Evolutionary conservation across 2,888 invertebrate genomes (phyloP), one percentile per base, ranked within the genome.

Genomic region (Epinotia brunnichana): DNA sequence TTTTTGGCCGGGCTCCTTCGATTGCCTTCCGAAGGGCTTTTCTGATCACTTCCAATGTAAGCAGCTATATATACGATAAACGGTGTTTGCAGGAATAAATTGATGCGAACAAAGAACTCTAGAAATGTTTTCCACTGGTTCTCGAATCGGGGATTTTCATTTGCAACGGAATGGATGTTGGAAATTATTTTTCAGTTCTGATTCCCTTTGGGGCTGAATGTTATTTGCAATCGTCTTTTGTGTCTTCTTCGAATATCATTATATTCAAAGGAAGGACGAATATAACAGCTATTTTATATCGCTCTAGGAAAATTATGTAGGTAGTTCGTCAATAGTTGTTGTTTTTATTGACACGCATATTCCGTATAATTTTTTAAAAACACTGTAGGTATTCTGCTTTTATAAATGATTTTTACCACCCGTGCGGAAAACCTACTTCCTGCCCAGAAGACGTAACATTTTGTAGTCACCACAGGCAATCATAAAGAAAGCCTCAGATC

Each of bases 1-100:
- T 87, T 87, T 88, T 87, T 90, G 89, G 85, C 80, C 78, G 77
- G 77, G 79, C 88, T 88, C 84, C 88, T 89, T 85, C 89, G 87
- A 89, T 90, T 86, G 85, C 82, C 80, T 66, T 81, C 77, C 78
- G 82, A 84, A 88, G 83, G 73, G 84, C 85, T 86, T 86, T 88
- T 84, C 85, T 83, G 87, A 90, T 90, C 87, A 81, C 76, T 78
- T 76, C 71, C 76, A 70, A 75, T 75, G 76, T 78, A 74, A 77
- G 74, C 73, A 72, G 72, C 74, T 76, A 76, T 74, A 72, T 68
- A 68, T 68, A 63, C 72, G 72, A 74, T 74, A 72, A 72, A 72
- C 68, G 74, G 59, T 71, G 61, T 74, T 72, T 72, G 72, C 57
- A 19, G 53, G 74, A 60, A 74, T 74, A 74, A 68, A 74, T 75